phyloP scores from a whole-genome alignment of 1,140 invertebrate genomes.

The Drosophila auraria region DNA sequence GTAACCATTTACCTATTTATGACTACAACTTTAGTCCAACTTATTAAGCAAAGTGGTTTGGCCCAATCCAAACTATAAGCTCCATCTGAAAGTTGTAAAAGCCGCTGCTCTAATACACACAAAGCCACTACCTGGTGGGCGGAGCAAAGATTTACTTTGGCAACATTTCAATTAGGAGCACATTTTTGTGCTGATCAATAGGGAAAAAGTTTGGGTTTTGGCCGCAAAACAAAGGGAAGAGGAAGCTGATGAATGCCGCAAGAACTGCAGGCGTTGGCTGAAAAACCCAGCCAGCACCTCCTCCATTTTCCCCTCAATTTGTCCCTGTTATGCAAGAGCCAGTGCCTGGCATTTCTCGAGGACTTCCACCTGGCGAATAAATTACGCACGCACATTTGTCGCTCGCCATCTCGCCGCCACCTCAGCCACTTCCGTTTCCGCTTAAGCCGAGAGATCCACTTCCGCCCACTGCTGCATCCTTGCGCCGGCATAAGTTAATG shows the following conservation, averaged over 20 bases:
- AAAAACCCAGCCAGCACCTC: constrained; percentile 40
- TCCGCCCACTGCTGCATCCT: constrained; percentile 15
- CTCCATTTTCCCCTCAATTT: constrained; percentile 48
- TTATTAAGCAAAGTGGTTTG: constrained; percentile 69
- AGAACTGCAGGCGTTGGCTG: constrained; percentile 48
- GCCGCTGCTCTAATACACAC: constrained; percentile 44
- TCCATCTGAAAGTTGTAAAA: constrained; percentile 69
- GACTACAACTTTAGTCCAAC: constrained; percentile 37
- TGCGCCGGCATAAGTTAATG: constrained; percentile 73
- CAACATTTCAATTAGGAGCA: constrained; percentile 69
- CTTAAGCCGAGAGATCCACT: constrained; percentile 30
- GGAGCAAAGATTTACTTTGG: constrained; percentile 51
- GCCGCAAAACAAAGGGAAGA: constrained; percentile 30
- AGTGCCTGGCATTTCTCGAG: constrained; percentile 17
- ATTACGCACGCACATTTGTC: constrained; percentile 74
- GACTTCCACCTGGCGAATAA: constrained; percentile 51
- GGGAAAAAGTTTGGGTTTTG: constrained; percentile 50
- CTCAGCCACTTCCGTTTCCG: constrained; percentile 42
- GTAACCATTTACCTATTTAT: constrained; percentile 40
- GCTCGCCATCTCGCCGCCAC: constrained; percentile 32
- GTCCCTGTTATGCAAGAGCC: constrained; percentile 61
- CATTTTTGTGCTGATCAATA: constrained; percentile 72
- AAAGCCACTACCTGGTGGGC: constrained; percentile 35
- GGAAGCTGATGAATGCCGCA: constrained; percentile 9
- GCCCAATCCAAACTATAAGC: constrained; percentile 48